Conservation (phyloP, 2,797 vertebrate species). For the Acipenser oxyrinchus region DNA sequence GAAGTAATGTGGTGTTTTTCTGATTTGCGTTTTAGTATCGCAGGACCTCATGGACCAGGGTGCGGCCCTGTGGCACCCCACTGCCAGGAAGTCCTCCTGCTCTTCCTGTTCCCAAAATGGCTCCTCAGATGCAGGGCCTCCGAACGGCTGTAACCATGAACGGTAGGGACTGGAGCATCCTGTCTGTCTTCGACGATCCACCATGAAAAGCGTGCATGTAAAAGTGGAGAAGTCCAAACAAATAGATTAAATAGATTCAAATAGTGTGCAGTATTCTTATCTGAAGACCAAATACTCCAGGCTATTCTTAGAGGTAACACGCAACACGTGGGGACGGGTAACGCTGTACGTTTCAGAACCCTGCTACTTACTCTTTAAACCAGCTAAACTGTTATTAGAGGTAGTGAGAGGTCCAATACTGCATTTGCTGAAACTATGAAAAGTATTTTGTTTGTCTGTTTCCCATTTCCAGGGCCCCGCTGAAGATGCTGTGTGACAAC, state of each 20-base stretch:
- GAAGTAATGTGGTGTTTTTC: constrained; percentile 1
- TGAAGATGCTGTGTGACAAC: constrained; percentile 95
- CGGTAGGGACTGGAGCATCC: constrained; percentile 53
- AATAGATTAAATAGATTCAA: no score
- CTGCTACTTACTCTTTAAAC: no score
- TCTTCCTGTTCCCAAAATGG: constrained; percentile 85
- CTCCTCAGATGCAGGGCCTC: constrained; percentile 61
- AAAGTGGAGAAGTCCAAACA: no score
- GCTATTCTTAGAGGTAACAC: background rate
- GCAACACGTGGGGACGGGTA: no score
- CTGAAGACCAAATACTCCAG: background rate
- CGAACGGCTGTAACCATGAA: constrained; percentile 84
- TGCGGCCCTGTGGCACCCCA: constrained; percentile 79
- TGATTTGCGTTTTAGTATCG: constrained; percentile 52
- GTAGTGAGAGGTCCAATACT: background rate
- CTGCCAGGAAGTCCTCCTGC: constrained; percentile 81
- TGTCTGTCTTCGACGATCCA: no score
- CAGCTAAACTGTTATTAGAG: no score
- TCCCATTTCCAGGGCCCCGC: constrained; percentile 66
- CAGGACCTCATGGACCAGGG: constrained; percentile 84
- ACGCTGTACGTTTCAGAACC: no score
- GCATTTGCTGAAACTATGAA: background rate
- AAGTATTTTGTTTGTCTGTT: constrained; percentile 1
- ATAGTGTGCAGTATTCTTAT: background rate
- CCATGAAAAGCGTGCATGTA: no score